Evolutionary conservation across 2,888 invertebrate genomes (phyloP), one percentile per base, ranked within the genome.

Genomic region (Cheilosia urbana): DNA sequence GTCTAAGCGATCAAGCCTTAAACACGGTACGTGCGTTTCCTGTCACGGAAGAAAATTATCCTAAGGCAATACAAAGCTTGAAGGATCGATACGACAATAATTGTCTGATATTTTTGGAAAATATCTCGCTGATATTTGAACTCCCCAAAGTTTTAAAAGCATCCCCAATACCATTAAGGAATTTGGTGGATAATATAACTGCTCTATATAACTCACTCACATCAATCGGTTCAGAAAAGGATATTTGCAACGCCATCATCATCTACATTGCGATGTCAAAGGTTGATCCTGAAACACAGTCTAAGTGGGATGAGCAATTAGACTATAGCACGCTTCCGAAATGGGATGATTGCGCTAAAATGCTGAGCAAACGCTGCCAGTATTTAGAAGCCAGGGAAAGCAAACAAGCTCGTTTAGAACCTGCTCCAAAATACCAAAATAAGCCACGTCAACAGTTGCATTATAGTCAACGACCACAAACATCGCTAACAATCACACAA

Each of bases 261-360:
- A n/a, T n/a, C n/a, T n/a, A n/a, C n/a, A n/a, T n/a, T n/a, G n/a
- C n/a, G n/a, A n/a, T n/a, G 2, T 17, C 17, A 6, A 84, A 84
- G 42, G 65, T 76, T 40, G 78, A 87, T 17, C 42, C 66, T 13
- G 53, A 75, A 13, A 69, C 81, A 27, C 49, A 78, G 37, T 55
- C 62, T 37, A 87, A 84, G 11, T 87, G 82, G 76, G 80, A 80
- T 24, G 66, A 79, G 40, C 58, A 55, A 2, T 57, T 84, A 17
- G 78, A 87, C 30, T 87, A 71, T 42, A 47, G 13, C 0, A 69
- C 37, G 19, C 24, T 82, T 27, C 79, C 76, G n/a, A 66, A 55
- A 11, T 83, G 77, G 79, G 42, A 19, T 11, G 72, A 68, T 4
- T 87, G 53, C 21, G 49, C 76, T 9, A 60, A 63, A 17, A 30